These are phyloP conservation scores for Monodelphis domestica DNA, from an alignment of 2,797 vertebrate species.

Conservation along the genomic window DNA sequence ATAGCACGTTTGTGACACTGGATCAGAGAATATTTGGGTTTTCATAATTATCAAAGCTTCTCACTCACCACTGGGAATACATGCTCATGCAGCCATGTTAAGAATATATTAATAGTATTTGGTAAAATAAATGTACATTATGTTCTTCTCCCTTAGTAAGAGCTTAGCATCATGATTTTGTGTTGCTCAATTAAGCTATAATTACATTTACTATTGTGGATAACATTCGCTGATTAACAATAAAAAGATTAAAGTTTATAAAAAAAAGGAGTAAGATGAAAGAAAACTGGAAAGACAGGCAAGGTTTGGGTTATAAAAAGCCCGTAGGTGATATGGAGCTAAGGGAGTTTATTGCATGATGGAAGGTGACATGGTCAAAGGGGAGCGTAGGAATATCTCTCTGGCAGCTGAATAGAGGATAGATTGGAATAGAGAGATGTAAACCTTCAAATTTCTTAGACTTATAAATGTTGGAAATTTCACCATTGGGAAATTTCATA, in stretches of 20 bases:
- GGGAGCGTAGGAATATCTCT: background rate
- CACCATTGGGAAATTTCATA: too few species aligned
- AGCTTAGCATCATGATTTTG: constrained; percentile 82
- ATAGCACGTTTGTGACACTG: too few species aligned
- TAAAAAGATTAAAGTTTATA: constrained; percentile 91
- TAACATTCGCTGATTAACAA: constrained; percentile 91
- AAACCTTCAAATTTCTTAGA: too few species aligned
- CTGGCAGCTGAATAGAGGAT: background rate
- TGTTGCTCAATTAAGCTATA: constrained; percentile 89
- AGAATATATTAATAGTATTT: constrained; percentile 76
- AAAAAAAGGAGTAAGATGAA: background rate
- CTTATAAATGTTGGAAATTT: too few species aligned
- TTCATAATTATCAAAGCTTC: constrained; percentile 82
- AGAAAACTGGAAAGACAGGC: background rate
- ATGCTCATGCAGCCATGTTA: constrained; percentile 82
- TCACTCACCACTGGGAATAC: constrained; percentile 80
- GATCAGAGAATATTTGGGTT: constrained; percentile 51
- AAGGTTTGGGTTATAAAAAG: background rate
- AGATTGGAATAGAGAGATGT: background rate
- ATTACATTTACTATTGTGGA: constrained; percentile 89
- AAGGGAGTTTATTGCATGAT: background rate
- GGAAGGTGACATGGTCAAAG: background rate
- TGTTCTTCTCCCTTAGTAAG: constrained; percentile 80
- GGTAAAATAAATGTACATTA: constrained; percentile 81
- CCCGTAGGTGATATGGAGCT: background rate